phyloP scores from a whole-genome alignment of 2,888 invertebrate species.

The Cataglyphis cursor region DNA sequence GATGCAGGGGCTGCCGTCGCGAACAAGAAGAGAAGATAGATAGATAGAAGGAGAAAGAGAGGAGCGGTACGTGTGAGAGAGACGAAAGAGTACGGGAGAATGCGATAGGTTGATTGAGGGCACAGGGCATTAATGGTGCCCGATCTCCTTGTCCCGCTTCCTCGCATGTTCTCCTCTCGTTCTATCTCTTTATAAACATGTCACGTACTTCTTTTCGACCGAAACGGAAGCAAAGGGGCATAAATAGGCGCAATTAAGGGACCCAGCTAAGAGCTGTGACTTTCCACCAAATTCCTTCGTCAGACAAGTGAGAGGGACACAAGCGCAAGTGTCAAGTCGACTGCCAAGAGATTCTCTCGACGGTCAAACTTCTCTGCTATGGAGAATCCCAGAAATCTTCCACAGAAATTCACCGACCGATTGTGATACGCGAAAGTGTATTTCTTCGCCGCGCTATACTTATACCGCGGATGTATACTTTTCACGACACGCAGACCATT shows the following conservation, averaged over 20 bases:
- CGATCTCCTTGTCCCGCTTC: slow-evolving; percentile 66
- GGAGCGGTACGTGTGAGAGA: slow-evolving; percentile 53
- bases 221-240: slow-evolving; percentile 84
- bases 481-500: slow-evolving; percentile 47
- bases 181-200: slow-evolving; percentile 84
- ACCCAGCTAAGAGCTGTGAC: slow-evolving; percentile 60
- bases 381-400: neutral
- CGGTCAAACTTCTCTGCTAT: neutral
- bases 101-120: slow-evolving; percentile 85
- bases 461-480: slow-evolving; percentile 24
- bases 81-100: slow-evolving; percentile 59
- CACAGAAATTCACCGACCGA: slow-evolving; percentile 3
- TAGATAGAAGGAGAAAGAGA: slow-evolving; percentile 56
- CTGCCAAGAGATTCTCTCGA: slow-evolving; percentile 1
- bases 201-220: slow-evolving; percentile 83
- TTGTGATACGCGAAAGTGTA: slow-evolving; percentile 27
- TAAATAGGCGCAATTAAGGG: slow-evolving; percentile 86
- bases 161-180: slow-evolving; percentile 63
- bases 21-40: slow-evolving; percentile 60
- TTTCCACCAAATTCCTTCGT: slow-evolving; percentile 59
- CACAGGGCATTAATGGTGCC: slow-evolving; percentile 82
- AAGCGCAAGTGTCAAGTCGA: neutral
- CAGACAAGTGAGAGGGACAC: neutral
- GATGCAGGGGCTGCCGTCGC: slow-evolving; percentile 71
- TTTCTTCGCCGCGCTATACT: neutral